Base-by-base conservation (phyloP, 1,140 invertebrate genomes). In the Nasonia vitripennis region DNA sequence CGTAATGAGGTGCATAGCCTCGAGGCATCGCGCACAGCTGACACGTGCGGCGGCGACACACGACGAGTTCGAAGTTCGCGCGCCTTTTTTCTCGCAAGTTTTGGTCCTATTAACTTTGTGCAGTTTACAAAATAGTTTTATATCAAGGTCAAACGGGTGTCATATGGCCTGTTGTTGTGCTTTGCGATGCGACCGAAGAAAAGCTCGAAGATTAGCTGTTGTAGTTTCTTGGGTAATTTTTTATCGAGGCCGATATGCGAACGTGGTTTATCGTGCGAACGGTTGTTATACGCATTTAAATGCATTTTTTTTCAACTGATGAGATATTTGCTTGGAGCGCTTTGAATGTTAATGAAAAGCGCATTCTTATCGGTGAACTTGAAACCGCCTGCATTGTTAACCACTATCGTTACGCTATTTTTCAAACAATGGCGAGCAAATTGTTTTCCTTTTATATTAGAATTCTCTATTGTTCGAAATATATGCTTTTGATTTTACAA, bases 261-360 rank as follows among this genome's bases (percentile, higher is more conserved):
- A 83, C 62, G 67, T 55, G 51, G 51, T 20, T 20, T 55, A 55
- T 55, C 51, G 68, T 45, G 12, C 20, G 48, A 62, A 14, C 1
- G 17, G 20, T 23, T 34, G 41, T 81, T 81, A 80, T 80, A 80
- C 34, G 34, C 7, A 20, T 23, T 80, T 12, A 80, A 41, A 79
- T 68, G 41, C n/a, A 48, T 48, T 77, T 45, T 77, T 48, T 77
- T 77, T 48, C 48, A 45, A 45, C 51, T 55, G 20, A 55, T 55
- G 55, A 62, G 55, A n/a, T 62, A 20, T n/a, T 7, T 62, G 17
- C 17, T 17, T 17, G 55, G 0, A 20, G 55, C 1, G 55, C 20
- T 71, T 71, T 71, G 68, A 71, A 71, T 71, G 2, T 71, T 71
- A 27, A 71, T 71, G 68, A 71, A 71, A n/a, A 31, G 68, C 20